Conservation (phyloP, 2,888 invertebrate species). For the Himalopsyche anomala region DNA sequence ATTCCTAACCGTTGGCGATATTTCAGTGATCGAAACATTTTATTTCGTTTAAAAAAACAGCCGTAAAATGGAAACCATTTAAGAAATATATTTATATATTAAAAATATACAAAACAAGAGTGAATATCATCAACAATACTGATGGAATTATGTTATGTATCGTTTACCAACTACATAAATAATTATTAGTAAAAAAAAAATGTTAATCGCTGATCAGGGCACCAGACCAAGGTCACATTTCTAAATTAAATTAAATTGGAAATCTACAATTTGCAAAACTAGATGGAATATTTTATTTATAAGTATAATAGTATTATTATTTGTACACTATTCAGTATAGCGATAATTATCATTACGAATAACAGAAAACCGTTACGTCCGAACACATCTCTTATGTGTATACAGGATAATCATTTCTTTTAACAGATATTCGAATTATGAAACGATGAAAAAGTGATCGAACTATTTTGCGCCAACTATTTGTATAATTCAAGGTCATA, state of each 20-base stretch:
- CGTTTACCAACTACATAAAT: slow-evolving; percentile 28
- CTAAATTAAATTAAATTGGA: slow-evolving; percentile 36
- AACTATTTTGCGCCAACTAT: neutral
- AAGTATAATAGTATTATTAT: slow-evolving; percentile 9
- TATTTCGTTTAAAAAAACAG: neutral
- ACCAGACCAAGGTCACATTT: slow-evolving; percentile 24
- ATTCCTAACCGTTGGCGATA: neutral
- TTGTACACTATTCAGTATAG: slow-evolving; percentile 43
- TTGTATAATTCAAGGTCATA: neutral
- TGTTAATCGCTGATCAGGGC: slow-evolving; percentile 11
- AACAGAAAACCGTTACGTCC: slow-evolving; percentile 31
- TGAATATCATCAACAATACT: slow-evolving; percentile 40
- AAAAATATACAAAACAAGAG: slow-evolving; percentile 23
- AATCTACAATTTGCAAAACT: slow-evolving; percentile 39
- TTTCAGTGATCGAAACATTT: neutral
- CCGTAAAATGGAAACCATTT: neutral
- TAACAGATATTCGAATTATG: neutral
- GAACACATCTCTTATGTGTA: slow-evolving; percentile 1
- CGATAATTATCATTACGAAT: slow-evolving; percentile 34
- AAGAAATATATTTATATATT: neutral
- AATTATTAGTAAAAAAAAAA: slow-evolving; percentile 31
- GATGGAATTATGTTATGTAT: slow-evolving; percentile 36
- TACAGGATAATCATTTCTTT: neutral
- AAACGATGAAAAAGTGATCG: neutral
- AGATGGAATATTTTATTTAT: slow-evolving; percentile 43